Evolutionary conservation across 2,888 invertebrate genomes (phyloP), one percentile per base, ranked within the genome.

Genomic region (Cancer borealis): DNA sequence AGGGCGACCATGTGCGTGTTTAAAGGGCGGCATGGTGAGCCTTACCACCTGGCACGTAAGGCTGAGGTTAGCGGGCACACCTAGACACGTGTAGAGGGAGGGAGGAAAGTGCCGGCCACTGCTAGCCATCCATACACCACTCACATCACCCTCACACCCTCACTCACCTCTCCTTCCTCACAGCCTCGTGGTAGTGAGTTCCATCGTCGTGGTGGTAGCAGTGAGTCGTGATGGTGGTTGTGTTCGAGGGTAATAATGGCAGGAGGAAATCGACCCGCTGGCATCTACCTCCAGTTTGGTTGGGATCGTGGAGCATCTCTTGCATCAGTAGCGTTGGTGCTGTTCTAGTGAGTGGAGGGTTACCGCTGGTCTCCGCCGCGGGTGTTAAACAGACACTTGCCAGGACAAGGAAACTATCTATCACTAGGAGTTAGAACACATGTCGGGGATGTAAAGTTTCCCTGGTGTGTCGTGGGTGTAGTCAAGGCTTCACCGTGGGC

Each of bases 261-360:
- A 79, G 12, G 30, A 39, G 21, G 49, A 90, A 93, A 93, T 84
- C 30, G 12, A 26, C n/a, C 26, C 79, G 79, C 49, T 93, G 93
- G 93, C 93, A 93, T 84, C 45, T 26, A 49, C 21, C 47, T 45
- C 49, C 47, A n/a, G 93, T 93, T 93, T 93, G 79, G 93, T 93
- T 93, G 79, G 93, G 90, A 90, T 90, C 87, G 54, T 90, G 93
- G 66, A 79, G 49, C 89, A 90, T 90, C 90, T 93, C 87, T 93
- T 93, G 93, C 93, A 73, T 93, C 93, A 93, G 93, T 93, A 93
- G 93, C 93, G 93, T 90, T 93, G 79, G 90, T 93, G 93, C 93
- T 93, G 60, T 84, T 17, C 49, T 10, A 90, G 93, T 90, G 93
- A 46, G 79, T 30, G 93, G 93, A 2, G 12, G 93, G 66, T 66